Evolutionary conservation across 2,888 invertebrate species (phyloP).

Genomic region (Hyposoter didymator): DNA sequence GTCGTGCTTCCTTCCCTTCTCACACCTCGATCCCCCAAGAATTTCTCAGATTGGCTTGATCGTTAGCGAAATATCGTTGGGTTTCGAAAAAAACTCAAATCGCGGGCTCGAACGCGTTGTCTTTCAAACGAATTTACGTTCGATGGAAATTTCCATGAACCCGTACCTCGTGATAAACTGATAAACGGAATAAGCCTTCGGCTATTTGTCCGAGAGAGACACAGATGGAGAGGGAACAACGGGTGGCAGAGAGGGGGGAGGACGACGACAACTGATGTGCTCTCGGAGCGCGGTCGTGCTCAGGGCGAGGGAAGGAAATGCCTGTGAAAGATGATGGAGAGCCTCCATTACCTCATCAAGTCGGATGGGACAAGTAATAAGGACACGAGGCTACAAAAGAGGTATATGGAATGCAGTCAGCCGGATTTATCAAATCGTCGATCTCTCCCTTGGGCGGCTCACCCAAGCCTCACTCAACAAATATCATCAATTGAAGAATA

Average conservation of each 20-base stretch:
- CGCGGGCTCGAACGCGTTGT: not conserved
- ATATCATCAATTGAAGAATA: slow-evolving; percentile 54
- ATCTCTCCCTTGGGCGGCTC: slow-evolving; percentile 36
- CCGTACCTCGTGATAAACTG: slow-evolving; percentile 18
- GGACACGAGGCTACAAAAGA: slow-evolving; percentile 77
- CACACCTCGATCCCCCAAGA: not conserved
- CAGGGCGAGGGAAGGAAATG: slow-evolving; percentile 74
- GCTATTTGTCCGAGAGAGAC: slow-evolving; percentile 38
- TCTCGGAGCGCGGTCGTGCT: slow-evolving; percentile 40
- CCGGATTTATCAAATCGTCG: slow-evolving; percentile 50
- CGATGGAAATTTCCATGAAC: slow-evolving; percentile 63
- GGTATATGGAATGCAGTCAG: slow-evolving; percentile 52
- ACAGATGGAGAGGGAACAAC: slow-evolving; percentile 32
- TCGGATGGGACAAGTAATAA: slow-evolving; percentile 79
- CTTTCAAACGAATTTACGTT: not conserved
- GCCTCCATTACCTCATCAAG: slow-evolving; percentile 80
- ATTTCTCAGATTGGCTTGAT: not conserved
- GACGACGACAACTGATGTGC: slow-evolving; percentile 24
- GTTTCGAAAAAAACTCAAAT: slow-evolving; percentile 1
- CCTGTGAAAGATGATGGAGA: slow-evolving; percentile 78
- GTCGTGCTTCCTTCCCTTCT: slow-evolving; percentile 32
- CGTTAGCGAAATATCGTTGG: not conserved
- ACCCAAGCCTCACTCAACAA: slow-evolving; percentile 9
- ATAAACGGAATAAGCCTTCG: slow-evolving; percentile 46
- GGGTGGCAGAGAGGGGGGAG: slow-evolving; percentile 12